phyloP scores from a whole-genome alignment of 1,140 invertebrate genomes.

The Apis laboriosa region DNA sequence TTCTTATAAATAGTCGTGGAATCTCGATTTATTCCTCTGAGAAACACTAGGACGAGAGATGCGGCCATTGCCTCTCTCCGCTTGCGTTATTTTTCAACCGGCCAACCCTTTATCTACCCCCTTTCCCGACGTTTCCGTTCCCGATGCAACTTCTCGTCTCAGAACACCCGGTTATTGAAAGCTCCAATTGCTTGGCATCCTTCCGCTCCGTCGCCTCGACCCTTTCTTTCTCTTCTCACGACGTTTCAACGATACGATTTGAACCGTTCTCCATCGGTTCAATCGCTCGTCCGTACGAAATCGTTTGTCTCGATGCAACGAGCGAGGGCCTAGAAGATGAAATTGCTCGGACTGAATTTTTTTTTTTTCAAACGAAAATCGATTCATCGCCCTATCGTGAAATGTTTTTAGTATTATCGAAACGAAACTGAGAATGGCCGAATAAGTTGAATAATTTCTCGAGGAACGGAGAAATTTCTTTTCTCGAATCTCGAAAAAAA shows the following conservation, averaged over 20 bases:
- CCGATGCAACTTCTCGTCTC: slow-evolving; percentile 18
- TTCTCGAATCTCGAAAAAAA: not conserved
- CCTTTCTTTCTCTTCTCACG: not conserved
- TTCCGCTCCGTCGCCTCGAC: slow-evolving; percentile 20
- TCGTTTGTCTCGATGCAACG: slow-evolving; percentile 22
- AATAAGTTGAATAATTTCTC: no score
- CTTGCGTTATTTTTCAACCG: slow-evolving; percentile 7
- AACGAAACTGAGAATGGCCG: no score
- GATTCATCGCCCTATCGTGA: no score
- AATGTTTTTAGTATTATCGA: not conserved
- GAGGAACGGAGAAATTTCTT: not conserved
- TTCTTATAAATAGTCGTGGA: slow-evolving; percentile 14
- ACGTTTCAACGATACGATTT: not conserved
- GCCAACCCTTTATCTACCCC: slow-evolving; percentile 25
- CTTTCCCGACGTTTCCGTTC: slow-evolving; percentile 26
- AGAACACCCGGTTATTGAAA: not conserved
- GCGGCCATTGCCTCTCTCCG: not conserved
- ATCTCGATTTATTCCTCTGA: slow-evolving; percentile 14
- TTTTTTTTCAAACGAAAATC: not conserved
- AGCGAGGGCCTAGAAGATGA: not conserved
- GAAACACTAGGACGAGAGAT: not conserved
- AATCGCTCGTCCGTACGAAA: not conserved
- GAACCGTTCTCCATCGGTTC: slow-evolving; percentile 5
- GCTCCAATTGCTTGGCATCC: slow-evolving; percentile 16
- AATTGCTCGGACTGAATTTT: not conserved